phyloP scores from a whole-genome alignment of 2,888 invertebrate genomes.

The Oscheius sp. region DNA sequence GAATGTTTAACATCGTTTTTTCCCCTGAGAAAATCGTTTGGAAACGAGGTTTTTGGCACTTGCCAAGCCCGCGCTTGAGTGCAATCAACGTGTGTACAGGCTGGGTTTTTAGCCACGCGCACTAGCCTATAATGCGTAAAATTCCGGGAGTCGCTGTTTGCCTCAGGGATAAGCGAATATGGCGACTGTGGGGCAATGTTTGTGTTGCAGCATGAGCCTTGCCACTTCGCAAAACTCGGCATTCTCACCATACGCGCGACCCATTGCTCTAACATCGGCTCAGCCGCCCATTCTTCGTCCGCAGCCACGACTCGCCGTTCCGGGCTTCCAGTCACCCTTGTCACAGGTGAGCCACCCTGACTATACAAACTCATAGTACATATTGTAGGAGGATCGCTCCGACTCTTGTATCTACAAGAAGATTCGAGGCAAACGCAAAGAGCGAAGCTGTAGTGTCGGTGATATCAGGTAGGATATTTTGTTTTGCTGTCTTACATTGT shows the following conservation, averaged over 20 bases:
- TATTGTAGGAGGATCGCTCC: conserved; percentile 38
- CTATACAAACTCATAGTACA: not conserved
- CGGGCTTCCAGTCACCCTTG: conserved; percentile 5
- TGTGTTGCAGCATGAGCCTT: conserved; percentile 40
- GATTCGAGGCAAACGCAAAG: conserved; percentile 54
- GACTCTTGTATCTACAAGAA: conserved; percentile 57
- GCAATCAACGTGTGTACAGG: conserved; percentile 28
- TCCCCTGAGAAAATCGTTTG: too few species aligned
- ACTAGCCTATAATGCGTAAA: conserved; percentile 30
- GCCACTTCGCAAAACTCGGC: conserved; percentile 40
- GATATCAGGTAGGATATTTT: conserved; percentile 36
- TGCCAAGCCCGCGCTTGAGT: conserved; percentile 23
- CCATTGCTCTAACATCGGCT: conserved; percentile 1
- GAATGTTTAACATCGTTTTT: too few species aligned
- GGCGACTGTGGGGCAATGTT: conserved; percentile 29
- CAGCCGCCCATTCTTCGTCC: conserved; percentile 35
- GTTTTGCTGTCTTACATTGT: conserved; percentile 8
- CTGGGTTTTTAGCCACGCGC: conserved; percentile 1
- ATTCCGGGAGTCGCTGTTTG: conserved; percentile 33
- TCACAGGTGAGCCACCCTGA: conserved; percentile 15
- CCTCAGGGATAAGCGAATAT: conserved; percentile 31
- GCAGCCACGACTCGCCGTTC: conserved; percentile 35
- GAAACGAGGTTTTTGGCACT: not conserved
- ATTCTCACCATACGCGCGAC: conserved; percentile 39
- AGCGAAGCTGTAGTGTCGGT: conserved; percentile 53